A percentile compares a stretch with the other conserved stretches of the same genome.
Conservation (phyloP, 1,140 invertebrate genomes). For the Meloidogyne exigua region DNA sequence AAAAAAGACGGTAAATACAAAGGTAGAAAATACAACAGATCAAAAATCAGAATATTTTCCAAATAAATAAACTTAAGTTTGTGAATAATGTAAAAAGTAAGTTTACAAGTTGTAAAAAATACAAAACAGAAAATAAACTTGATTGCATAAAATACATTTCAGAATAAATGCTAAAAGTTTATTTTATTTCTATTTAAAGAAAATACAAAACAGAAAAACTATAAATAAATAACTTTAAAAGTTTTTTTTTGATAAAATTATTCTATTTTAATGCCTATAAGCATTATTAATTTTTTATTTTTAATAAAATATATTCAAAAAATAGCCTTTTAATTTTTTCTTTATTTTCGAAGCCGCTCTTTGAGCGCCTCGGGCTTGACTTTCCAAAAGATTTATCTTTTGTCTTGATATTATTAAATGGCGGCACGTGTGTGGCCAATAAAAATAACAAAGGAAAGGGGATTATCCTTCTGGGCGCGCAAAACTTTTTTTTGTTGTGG, state of each 20-base stretch:
- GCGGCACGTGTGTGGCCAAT: slow-evolving; percentile 2
- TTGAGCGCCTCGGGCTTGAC: background rate
- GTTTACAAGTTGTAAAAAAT: background rate
- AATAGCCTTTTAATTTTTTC: background rate
- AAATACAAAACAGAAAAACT: too few species aligned
- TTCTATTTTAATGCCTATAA: background rate
- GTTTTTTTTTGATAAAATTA: too few species aligned
- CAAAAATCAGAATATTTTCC: background rate
- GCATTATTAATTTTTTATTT: background rate
- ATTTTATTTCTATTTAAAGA: too few species aligned
- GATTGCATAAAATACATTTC: too few species aligned
- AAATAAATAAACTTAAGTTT: background rate
- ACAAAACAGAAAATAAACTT: background rate
- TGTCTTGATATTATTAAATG: background rate
- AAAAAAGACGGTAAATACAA: background rate
- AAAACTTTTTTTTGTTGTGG: background rate
- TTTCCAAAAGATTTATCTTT: background rate
- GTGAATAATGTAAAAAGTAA: background rate
- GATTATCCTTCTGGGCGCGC: background rate
- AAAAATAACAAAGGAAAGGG: background rate
- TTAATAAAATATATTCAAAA: background rate
- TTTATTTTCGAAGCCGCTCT: background rate
- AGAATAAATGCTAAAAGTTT: too few species aligned
- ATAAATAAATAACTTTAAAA: too few species aligned
- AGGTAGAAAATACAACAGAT: background rate